Evolutionary conservation across 2,797 vertebrate genomes (phyloP).

Genomic region (Hyperoplus immaculatus): DNA sequence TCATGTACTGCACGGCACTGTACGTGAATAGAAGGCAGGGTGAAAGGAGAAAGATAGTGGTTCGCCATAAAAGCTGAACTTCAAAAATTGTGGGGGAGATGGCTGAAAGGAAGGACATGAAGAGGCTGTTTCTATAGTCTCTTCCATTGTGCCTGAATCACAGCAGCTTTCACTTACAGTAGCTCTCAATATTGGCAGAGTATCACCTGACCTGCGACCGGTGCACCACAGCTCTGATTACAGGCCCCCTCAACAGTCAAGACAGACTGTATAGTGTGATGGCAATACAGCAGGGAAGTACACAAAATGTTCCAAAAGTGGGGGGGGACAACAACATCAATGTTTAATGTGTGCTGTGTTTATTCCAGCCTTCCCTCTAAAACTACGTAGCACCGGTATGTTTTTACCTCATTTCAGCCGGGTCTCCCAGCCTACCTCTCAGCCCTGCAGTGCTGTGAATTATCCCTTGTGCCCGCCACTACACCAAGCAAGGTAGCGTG

Average conservation of each 20-base stretch:
- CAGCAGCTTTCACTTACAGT: constrained; percentile 54
- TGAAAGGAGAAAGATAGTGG: constrained; percentile 69
- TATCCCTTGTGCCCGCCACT: constrained; percentile 68
- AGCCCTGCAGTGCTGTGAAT: constrained; percentile 68
- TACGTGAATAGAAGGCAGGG: constrained; percentile 66
- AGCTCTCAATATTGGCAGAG: constrained; percentile 47
- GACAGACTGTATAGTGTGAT: constrained; percentile 44
- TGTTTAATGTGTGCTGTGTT: constrained; percentile 59
- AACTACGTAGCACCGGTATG: constrained; percentile 30
- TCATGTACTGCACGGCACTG: constrained; percentile 77
- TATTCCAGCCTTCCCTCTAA: constrained; percentile 22
- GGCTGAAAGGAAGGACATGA: constrained; percentile 60
- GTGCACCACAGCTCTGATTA: constrained; percentile 45
- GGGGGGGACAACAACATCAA: constrained; percentile 35
- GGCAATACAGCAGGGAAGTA: constrained; percentile 34
- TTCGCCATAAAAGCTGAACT: constrained; percentile 72
- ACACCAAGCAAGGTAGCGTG: constrained; percentile 79
- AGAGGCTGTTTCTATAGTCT: constrained; percentile 63
- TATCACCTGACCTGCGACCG: constrained; percentile 65
- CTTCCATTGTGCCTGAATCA: constrained; percentile 62
- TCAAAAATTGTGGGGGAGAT: constrained; percentile 66
- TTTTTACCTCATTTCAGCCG: constrained; percentile 59
- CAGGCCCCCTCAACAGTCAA: constrained; percentile 46
- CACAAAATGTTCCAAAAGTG: constrained; percentile 50
- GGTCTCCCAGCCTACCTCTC: constrained; percentile 45